phyloP scores from a whole-genome alignment of 1,140 invertebrate genomes.

The Lethocerus indicus region DNA sequence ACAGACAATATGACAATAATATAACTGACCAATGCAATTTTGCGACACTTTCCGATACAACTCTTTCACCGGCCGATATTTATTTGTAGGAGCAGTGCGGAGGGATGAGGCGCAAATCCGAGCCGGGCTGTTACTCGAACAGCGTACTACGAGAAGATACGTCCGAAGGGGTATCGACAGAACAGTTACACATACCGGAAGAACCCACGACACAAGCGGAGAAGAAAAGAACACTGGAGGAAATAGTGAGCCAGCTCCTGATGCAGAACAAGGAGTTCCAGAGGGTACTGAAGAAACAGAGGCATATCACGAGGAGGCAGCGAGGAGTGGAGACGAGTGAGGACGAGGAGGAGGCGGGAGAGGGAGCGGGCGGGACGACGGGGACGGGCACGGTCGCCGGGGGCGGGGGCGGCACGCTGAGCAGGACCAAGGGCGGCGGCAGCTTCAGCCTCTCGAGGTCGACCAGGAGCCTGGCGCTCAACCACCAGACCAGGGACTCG shows the following conservation, averaged over 20 bases:
- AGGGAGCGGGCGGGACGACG: no score
- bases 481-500: conserved; percentile 19
- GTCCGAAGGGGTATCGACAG: conserved; percentile 13
- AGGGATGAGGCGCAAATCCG: background rate
- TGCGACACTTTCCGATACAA: no score
- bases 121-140: background rate
- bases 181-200: conserved; percentile 20
- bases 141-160: conserved; percentile 1
- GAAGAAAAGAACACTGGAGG: conserved; percentile 40
- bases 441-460: conserved; percentile 7
- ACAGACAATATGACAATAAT: no score
- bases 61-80: no score
- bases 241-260: conserved; percentile 65
- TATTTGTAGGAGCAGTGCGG: background rate
- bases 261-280: conserved; percentile 74
- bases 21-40: no score
- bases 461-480: conserved; percentile 6
- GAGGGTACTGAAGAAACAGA: conserved; percentile 50
- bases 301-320: conserved; percentile 36
- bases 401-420: no score
- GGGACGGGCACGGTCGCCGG: no score
- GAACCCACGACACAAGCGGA: conserved; percentile 22
- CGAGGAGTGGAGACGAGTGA: conserved; percentile 31
- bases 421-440: no score
- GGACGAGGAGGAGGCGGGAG: conserved; percentile 33